phyloP scores from a whole-genome alignment of 2,888 invertebrate genomes.

The Panorpa germanica region DNA sequence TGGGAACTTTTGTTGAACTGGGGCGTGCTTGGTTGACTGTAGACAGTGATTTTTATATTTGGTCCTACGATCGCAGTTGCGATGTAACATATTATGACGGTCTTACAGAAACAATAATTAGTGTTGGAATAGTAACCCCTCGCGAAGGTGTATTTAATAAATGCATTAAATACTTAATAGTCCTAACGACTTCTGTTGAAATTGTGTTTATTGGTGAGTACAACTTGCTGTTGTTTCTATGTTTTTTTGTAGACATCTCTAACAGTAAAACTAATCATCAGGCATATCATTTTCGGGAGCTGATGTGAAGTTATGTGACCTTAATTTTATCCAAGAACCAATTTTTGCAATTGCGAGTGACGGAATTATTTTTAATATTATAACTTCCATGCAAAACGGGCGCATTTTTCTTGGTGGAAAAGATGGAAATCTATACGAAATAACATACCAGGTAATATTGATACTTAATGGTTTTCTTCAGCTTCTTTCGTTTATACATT shows the following conservation, averaged over 20 bases:
- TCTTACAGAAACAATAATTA: constrained; percentile 80
- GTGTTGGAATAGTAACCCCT: constrained; percentile 79
- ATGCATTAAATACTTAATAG: constrained; percentile 77
- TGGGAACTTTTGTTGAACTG: constrained; percentile 95
- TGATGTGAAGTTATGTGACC: constrained; percentile 27
- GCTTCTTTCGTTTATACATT: constrained; percentile 4
- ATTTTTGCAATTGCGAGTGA: constrained; percentile 84
- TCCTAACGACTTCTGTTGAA: constrained; percentile 88
- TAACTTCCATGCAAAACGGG: constrained; percentile 64
- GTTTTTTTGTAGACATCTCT: too few relatives aligned
- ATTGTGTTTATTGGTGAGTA: constrained; percentile 72
- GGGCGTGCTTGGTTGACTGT: constrained; percentile 93
- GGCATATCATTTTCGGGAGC: constrained; percentile 35
- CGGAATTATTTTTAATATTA: constrained; percentile 64
- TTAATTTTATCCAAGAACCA: constrained; percentile 78
- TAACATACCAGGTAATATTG: constrained; percentile 63
- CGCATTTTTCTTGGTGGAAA: constrained; percentile 89
- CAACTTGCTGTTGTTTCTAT: too few relatives aligned
- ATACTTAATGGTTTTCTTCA: constrained; percentile 1
- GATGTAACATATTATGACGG: constrained; percentile 97
- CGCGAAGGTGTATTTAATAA: constrained; percentile 75
- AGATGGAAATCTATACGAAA: constrained; percentile 89
- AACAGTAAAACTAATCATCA: constrained; percentile 15
- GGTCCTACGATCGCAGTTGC: constrained; percentile 90
- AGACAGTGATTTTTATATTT: constrained; percentile 88